phyloP scores from a whole-genome alignment of 2,113 vertebrate genomes.

The Platichthys stellatus region DNA sequence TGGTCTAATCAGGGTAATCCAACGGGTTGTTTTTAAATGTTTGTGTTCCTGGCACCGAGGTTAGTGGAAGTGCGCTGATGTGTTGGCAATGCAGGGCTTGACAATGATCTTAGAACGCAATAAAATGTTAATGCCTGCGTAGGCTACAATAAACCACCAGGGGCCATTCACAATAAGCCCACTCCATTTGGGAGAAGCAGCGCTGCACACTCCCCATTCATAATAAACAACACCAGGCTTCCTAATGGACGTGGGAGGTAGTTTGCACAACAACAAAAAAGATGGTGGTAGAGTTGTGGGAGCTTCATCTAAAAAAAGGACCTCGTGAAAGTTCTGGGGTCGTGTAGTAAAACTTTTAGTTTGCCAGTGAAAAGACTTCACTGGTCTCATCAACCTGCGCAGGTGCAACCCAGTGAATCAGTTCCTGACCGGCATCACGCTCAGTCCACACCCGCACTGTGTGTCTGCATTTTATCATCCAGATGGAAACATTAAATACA shows the following conservation, averaged over 20 bases:
- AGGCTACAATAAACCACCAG: slow-evolving; percentile 45
- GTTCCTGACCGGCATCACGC: slow-evolving; percentile 4
- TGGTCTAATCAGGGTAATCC: slow-evolving; percentile 1
- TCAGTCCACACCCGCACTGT: no score
- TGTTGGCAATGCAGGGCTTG: slow-evolving; percentile 12
- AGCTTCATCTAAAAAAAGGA: neutral
- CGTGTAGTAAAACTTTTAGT: neutral
- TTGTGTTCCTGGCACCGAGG: slow-evolving; percentile 21
- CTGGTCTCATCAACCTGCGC: neutral
- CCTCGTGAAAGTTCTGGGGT: neutral
- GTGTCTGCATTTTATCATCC: slow-evolving; percentile 12
- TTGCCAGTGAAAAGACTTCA: neutral
- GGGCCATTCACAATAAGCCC: slow-evolving; percentile 35
- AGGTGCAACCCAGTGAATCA: slow-evolving; percentile 13
- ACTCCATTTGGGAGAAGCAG: slow-evolving; percentile 43
- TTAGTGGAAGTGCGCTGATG: slow-evolving; percentile 32
- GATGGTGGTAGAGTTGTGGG: slow-evolving; percentile 3
- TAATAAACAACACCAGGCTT: slow-evolving; percentile 25
- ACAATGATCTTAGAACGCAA: slow-evolving; percentile 56
- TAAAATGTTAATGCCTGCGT: slow-evolving; percentile 58
- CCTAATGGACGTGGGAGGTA: slow-evolving; percentile 49
- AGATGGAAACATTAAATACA: slow-evolving; percentile 17
- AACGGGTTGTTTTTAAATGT: slow-evolving; percentile 15
- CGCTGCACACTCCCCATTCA: slow-evolving; percentile 42
- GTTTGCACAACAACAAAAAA: slow-evolving; percentile 13